Conservation (phyloP, 2,113 vertebrate species). For the Poeciliopsis occidentalis region DNA sequence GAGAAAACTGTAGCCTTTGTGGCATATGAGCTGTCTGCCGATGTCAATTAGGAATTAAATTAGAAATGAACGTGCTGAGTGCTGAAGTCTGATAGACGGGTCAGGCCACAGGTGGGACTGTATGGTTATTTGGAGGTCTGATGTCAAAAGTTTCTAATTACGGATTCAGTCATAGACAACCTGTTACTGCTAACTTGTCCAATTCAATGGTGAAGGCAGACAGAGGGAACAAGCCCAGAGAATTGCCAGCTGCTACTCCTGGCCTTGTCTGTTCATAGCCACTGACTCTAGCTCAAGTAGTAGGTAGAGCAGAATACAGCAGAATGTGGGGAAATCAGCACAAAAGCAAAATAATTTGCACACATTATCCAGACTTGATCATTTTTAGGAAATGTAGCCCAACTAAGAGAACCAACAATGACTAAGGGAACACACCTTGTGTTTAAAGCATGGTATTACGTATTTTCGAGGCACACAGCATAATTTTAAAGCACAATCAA, state of each 20-base stretch:
- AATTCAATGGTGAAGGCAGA: conserved; percentile 17
- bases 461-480: too few species aligned
- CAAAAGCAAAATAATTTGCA: background rate
- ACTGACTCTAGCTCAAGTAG: conserved; percentile 24
- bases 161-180: conserved; percentile 57
- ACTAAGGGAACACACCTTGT: background rate
- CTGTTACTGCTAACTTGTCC: conserved; percentile 39
- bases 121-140: conserved; percentile 35
- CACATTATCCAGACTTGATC: conserved; percentile 1
- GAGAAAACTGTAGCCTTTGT: conserved; percentile 22
- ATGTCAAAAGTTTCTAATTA: conserved; percentile 54
- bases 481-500: too few species aligned
- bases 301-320: conserved; percentile 6
- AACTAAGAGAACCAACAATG: background rate
- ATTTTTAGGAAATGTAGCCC: background rate
- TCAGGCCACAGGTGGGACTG: conserved; percentile 12
- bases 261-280: conserved; percentile 17
- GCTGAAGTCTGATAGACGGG: conserved; percentile 23
- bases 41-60: conserved; percentile 16
- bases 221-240: conserved; percentile 31
- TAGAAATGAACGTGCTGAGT: conserved; percentile 21
- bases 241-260: conserved; percentile 31
- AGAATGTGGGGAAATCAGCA: conserved; percentile 15
- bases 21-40: background rate
- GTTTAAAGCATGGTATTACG: too few species aligned